Evolutionary conservation across 2,113 vertebrate species (phyloP).

Genomic region (Vimba vimba): DNA sequence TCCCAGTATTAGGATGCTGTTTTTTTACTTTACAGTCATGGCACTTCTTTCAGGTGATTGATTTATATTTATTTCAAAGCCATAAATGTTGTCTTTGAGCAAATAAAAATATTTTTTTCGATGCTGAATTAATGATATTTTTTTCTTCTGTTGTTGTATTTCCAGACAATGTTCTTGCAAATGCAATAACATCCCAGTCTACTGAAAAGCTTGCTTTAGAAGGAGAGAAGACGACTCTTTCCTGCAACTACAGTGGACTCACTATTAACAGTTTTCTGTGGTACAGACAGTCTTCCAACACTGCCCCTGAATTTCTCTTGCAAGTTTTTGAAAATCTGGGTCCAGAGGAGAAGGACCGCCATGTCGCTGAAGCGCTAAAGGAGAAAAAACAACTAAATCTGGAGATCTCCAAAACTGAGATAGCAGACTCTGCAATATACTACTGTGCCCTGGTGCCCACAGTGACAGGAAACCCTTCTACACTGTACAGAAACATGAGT

Average conservation of each 20-base stretch:
- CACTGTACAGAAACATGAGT: slow-evolving; percentile 33
- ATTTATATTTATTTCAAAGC: background rate
- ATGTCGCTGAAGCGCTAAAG: background rate
- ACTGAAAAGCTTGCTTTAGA: background rate
- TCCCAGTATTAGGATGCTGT: background rate
- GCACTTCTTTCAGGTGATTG: slow-evolving; percentile 6
- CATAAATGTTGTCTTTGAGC: background rate
- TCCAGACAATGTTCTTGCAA: background rate
- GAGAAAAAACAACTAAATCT: background rate
- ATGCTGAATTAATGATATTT: background rate
- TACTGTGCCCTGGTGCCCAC: slow-evolving; percentile 10
- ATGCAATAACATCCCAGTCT: background rate
- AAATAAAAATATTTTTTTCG: background rate
- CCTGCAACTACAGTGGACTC: slow-evolving; percentile 25
- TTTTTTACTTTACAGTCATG: background rate
- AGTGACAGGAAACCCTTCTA: slow-evolving; percentile 27
- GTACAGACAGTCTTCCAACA: background rate
- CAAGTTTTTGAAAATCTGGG: background rate
- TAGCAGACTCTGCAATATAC: slow-evolving; percentile 35
- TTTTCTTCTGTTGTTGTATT: background rate
- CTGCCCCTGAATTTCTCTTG: background rate
- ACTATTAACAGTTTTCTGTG: background rate
- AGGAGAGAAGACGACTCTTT: background rate
- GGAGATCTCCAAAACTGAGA: slow-evolving; percentile 35
- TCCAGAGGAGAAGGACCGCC: background rate